Percentiles rank a stretch among this genome's conserved stretches.
Conservation (phyloP, 1,140 invertebrate genomes). For the Protaetia brevitarsis region DNA sequence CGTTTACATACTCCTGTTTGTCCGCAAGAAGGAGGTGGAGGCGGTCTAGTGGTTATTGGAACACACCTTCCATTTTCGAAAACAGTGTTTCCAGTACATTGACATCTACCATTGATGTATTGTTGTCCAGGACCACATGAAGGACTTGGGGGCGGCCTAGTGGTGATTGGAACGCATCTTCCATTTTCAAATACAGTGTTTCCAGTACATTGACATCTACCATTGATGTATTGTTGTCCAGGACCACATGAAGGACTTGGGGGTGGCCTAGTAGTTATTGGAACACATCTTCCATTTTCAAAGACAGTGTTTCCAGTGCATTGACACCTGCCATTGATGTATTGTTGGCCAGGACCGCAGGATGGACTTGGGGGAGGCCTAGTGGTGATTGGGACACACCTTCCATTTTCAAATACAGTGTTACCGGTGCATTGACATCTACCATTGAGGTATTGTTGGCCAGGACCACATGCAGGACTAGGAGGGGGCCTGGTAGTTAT, state of each 20-base stretch:
- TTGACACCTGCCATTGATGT: slow-evolving; percentile 12
- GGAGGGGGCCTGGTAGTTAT: background rate
- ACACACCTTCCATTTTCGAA: no score
- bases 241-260: background rate
- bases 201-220: background rate
- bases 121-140: no score
- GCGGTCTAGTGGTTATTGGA: slow-evolving; percentile 25
- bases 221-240: slow-evolving; percentile 2
- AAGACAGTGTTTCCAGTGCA: background rate
- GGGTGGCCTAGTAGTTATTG: background rate
- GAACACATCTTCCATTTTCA: background rate
- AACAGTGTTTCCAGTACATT: no score
- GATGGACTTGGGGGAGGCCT: background rate
- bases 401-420: background rate
- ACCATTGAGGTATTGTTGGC: slow-evolving; percentile 8
- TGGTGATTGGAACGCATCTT: no score
- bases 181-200: slow-evolving; percentile 24
- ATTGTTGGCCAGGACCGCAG: background rate
- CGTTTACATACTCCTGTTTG: background rate
- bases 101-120: no score
- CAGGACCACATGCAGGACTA: background rate
- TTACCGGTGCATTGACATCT: slow-evolving; percentile 5
- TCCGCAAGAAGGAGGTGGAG: slow-evolving; percentile 1
- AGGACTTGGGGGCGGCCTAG: no score
- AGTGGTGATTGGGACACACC: background rate